Evolutionary conservation across 1,140 invertebrate species (phyloP), one percentile per base, ranked within the genome.

Genomic region (Wiebesia pumilae): DNA sequence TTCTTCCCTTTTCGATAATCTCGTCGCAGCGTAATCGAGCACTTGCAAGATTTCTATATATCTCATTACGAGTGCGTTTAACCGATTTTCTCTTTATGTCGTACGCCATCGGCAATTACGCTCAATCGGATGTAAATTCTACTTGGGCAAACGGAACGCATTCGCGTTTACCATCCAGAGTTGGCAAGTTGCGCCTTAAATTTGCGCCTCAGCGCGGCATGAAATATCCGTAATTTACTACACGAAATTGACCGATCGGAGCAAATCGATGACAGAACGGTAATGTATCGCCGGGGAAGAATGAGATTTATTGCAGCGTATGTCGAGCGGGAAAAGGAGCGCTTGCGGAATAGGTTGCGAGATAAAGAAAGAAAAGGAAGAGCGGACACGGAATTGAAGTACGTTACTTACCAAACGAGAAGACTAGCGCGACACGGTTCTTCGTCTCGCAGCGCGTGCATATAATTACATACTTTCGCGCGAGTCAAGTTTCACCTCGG

Each of bases 401-500:
- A 79, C 77, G 51, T 79, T 79, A 79, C 51, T 79, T 35, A 38
- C 16, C 51, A 79, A 79, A 79, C 33, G 38, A 80, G 38, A 81
- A 47, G 58, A 81, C 58, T n/a, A n/a, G 35, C 27, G 58, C 79
- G 58, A 62, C 79, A 67, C 38, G 43, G 21, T 81, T 81, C 19
- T 81, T 58, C 43, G 4, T 79, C 30, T 35, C 35, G 54, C 1
- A 54, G 33, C 35, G 1, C 54, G 51, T 40, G 79, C 58, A 16
- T 65, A 65, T 65, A 65, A 81, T 81, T 81, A 81, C 79, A 65
- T 38, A 81, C 79, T 35, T 40, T 81, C 35, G 21, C 40, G 77
- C 47, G 79, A 58, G 35, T 65, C 58, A 24, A 38, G 35, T 81
- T 81, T 40, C 79, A 65, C 79, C 51, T 58, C 30, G 24, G 79